Evolutionary conservation across 2,888 invertebrate species (phyloP).

Genomic region (Mamestra brassicae): DNA sequence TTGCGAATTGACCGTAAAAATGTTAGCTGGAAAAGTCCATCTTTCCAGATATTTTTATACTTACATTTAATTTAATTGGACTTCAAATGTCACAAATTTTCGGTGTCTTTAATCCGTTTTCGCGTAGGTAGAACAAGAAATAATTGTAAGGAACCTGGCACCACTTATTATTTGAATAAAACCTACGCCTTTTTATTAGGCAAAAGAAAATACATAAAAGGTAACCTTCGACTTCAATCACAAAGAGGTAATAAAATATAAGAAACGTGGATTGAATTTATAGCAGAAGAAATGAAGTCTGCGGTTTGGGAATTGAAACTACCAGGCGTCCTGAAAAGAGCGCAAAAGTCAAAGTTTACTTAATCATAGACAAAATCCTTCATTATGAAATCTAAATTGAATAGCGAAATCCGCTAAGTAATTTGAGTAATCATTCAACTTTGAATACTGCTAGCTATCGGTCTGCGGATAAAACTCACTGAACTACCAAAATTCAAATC

Average conservation of each 20-base stretch:
- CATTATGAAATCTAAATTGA: constrained; percentile 51
- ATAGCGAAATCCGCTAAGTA: constrained; percentile 49
- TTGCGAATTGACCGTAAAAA: not conserved
- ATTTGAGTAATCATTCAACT: constrained; percentile 43
- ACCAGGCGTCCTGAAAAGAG: constrained; percentile 19
- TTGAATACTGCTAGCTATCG: constrained; percentile 37
- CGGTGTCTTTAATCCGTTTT: constrained; percentile 14
- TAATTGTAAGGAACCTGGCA: constrained; percentile 10
- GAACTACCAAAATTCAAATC: constrained; percentile 54
- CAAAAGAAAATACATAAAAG: constrained; percentile 55
- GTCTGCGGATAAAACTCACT: constrained; percentile 45
- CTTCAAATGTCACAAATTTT: not conserved
- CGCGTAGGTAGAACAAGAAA: constrained; percentile 10
- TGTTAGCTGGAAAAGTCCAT: not conserved
- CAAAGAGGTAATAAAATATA: constrained; percentile 62
- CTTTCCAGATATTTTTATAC: not conserved
- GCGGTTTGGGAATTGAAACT: constrained; percentile 47
- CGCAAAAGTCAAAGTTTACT: constrained; percentile 33
- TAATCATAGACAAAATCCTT: constrained; percentile 36
- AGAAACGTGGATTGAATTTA: constrained; percentile 59
- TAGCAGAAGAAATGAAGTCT: constrained; percentile 53
- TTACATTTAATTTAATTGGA: not conserved
- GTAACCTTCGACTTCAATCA: constrained; percentile 61
- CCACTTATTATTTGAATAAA: constrained; percentile 40
- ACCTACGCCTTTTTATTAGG: constrained; percentile 22